Evolutionary conservation across 2,888 invertebrate genomes (phyloP).

Genomic region (Drosophila mayaguana): DNA sequence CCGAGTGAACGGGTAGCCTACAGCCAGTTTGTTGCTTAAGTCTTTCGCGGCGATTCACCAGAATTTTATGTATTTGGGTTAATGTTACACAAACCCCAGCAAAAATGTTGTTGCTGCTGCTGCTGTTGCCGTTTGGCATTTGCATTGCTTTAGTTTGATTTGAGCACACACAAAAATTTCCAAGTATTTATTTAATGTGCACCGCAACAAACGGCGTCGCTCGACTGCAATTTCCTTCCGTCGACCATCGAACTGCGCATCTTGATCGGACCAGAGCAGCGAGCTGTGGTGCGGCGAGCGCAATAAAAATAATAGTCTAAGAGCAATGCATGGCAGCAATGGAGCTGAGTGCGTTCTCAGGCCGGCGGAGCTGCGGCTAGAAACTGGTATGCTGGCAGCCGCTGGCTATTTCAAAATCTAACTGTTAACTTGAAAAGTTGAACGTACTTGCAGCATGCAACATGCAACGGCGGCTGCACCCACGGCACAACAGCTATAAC

Average conservation of each 20-base stretch:
- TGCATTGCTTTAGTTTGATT: conserved; percentile 75
- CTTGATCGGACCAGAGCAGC: conserved; percentile 54
- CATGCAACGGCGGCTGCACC: conserved; percentile 75
- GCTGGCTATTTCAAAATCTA: conserved; percentile 80
- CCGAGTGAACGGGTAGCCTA: conserved; percentile 37
- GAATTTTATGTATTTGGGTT: conserved; percentile 79
- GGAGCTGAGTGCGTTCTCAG: conserved; percentile 65
- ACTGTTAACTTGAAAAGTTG: conserved; percentile 81
- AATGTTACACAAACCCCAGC: conserved; percentile 69
- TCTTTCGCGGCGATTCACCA: conserved; percentile 54
- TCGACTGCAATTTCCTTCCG: conserved; percentile 76
- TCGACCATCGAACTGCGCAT: conserved; percentile 58
- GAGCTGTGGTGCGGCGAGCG: conserved; percentile 6
- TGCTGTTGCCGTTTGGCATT: conserved; percentile 28
- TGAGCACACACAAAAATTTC: conserved; percentile 75
- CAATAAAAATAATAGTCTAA: conserved; percentile 8
- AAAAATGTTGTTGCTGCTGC: conserved; percentile 14
- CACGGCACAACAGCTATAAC: conserved; percentile 67
- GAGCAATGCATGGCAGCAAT: conserved; percentile 20
- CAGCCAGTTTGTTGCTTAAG: conserved; percentile 58
- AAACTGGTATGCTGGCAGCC: conserved; percentile 74
- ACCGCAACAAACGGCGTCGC: conserved; percentile 36
- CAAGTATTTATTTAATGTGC: conserved; percentile 79
- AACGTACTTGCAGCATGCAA: conserved; percentile 80
- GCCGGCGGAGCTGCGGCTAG: conserved; percentile 45